Evolutionary conservation across 2,113 vertebrate species (phyloP), one percentile per base, ranked within the genome.

Genomic region (Haplotaxodon microlepis): DNA sequence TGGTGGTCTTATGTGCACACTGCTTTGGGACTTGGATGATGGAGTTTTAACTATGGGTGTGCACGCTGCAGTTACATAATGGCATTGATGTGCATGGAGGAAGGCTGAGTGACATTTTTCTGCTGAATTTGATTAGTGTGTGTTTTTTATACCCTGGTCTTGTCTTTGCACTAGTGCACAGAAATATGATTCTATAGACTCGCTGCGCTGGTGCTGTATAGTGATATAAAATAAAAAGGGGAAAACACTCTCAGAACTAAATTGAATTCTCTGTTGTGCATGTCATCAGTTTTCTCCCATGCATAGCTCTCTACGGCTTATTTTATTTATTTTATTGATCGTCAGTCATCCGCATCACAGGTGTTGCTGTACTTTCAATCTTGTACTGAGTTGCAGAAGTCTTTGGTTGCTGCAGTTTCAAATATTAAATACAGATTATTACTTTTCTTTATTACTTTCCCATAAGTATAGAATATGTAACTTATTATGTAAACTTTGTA

Each of bases 251-350:
- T 27, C 21, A 27, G 66, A 73, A 45, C 5, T 17, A 27, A 73
- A 45, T 10, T 27, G 40, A 47, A 76, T 76, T 76, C 14, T 76
- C 9, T 1, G 21, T 17, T 73, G 13, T 27, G 69, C 14, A 76
- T 76, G 69, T 17, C 69, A 76, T 47, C 24, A 76, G 24, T 76
- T 76, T 76, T 47, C 21, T 47, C 69, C 24, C 24, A 76, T 29
- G 6, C 9, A 0, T 17, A 2, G 24, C 69, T 76, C 40, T 76
- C 0, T 47, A 27, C 1, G 1, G 4, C 14, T 29, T 47, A 47
- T 47, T 76, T 76, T 76, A 76, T 76, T 47, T 11, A 76, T 29
- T 45, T 47, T 19, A 47, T 29, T 76, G 69, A 76, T 47, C 6
- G 6, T 47, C 42, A 7, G 14, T 16, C 71, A 47, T 0, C 24